These are phyloP conservation scores for Sclerurus mexicanus DNA, from an alignment of 2,113 vertebrate genomes.

Conservation along the genomic window DNA sequence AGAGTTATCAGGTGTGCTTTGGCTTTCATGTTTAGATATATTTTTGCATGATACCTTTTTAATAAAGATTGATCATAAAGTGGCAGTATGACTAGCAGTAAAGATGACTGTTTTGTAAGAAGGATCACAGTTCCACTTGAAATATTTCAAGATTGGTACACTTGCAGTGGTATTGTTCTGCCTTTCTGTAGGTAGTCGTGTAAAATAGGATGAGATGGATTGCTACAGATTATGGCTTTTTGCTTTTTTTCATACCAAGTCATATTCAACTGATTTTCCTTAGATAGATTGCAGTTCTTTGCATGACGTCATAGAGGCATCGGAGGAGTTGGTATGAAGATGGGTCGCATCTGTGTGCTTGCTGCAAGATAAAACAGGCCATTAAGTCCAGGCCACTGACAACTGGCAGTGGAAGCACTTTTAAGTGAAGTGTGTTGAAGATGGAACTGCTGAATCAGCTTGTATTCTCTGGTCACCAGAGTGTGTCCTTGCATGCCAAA, in stretches of 20 bases:
- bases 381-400: background rate
- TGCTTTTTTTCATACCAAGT: background rate
- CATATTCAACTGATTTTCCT: background rate
- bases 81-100: background rate
- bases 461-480: background rate
- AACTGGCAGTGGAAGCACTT: background rate
- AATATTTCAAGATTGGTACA: background rate
- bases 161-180: background rate
- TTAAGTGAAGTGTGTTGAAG: background rate
- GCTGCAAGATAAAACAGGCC: background rate
- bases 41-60: background rate
- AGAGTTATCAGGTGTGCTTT: constrained; percentile 88
- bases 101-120: background rate
- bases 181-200: background rate
- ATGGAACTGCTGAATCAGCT: constrained; percentile 7
- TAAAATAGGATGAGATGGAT: background rate
- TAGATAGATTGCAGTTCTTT: background rate
- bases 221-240: background rate
- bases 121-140: background rate
- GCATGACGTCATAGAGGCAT: background rate
- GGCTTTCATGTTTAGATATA: background rate
- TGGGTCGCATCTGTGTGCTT: background rate
- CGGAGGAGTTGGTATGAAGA: background rate
- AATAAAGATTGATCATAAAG: background rate
- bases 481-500: background rate